phyloP scores from a whole-genome alignment of 2,888 invertebrate species.

The Tipula lateralis region DNA sequence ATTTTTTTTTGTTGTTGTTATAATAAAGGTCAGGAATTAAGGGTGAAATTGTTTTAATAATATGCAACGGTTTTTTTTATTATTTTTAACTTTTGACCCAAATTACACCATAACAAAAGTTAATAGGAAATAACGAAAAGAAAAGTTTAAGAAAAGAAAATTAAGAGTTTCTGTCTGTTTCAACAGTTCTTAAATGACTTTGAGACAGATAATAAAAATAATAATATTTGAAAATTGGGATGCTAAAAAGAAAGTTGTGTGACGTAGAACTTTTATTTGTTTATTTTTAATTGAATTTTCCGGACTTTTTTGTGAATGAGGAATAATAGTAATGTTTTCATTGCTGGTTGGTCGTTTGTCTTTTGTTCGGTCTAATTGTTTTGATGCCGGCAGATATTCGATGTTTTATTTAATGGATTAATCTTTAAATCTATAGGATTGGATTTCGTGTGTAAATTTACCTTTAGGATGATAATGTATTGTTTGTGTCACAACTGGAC shows the following conservation, averaged over 20 bases:
- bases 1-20: background rate
- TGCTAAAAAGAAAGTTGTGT: background rate
- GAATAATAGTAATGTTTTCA: background rate
- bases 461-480: no score
- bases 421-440: no score
- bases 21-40: constrained; percentile 29
- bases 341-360: background rate
- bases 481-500: no score
- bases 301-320: background rate
- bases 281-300: background rate
- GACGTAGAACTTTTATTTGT: background rate
- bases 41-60: constrained; percentile 28
- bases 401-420: background rate
- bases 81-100: constrained; percentile 27
- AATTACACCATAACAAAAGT: background rate
- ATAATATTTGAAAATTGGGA: background rate
- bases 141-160: background rate
- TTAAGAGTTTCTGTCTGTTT: background rate
- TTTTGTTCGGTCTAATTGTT: background rate
- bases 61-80: background rate
- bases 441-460: no score
- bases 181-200: background rate
- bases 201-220: background rate
- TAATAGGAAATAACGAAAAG: background rate
- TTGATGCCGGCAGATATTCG: background rate